A percentile compares a stretch with the other conserved stretches of the same genome.
These are phyloP conservation scores for Sebastes ruberrimus DNA, from an alignment of 2,797 vertebrate species.

Conservation along the genomic window DNA sequence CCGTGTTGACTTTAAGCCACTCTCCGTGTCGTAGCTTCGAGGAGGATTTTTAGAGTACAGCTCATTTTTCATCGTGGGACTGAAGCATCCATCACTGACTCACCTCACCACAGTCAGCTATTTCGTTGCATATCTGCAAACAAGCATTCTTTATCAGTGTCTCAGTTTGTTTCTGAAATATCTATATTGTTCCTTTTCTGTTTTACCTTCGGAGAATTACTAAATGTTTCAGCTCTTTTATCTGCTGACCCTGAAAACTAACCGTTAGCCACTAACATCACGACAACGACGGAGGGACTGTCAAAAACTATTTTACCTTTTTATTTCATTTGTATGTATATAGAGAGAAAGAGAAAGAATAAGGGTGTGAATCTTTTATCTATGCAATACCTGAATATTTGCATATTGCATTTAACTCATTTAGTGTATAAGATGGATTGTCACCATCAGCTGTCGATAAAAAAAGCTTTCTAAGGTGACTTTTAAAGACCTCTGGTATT, in stretches of 20 bases:
- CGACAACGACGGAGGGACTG: accelerated
- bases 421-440: neutral
- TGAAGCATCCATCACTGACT: too few species aligned
- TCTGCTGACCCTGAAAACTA: neutral
- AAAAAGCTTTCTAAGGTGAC: neutral
- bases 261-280: neutral
- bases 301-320: neutral
- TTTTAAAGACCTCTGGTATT: too few species aligned
- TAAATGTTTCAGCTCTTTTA: neutral
- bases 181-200: neutral
- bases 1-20: too few species aligned
- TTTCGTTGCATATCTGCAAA: neutral
- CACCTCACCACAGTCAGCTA: neutral
- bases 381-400: neutral
- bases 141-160: neutral
- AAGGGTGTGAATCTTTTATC: neutral
- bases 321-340: neutral
- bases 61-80: too few species aligned
- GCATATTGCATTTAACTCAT: neutral
- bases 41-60: too few species aligned
- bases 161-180: neutral
- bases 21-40: too few species aligned
- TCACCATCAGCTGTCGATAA: neutral
- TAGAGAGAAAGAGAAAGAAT: neutral
- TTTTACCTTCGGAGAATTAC: neutral